Percentiles rank a stretch among this genome's conserved stretches.
Conservation (phyloP, 2,888 invertebrate species). For the Drosophila melanosoma region DNA sequence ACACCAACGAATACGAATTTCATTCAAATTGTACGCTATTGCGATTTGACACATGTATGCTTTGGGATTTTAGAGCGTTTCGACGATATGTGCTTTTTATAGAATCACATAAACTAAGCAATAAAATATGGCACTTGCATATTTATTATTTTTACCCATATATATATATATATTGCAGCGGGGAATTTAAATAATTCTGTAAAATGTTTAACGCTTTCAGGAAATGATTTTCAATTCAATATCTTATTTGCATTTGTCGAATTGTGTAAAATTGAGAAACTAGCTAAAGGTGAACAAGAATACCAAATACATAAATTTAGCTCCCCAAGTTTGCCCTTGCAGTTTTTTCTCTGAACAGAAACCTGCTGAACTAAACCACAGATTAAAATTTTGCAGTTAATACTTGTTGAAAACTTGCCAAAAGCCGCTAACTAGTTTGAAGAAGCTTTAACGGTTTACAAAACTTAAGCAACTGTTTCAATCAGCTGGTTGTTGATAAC, state of each 20-base stretch:
- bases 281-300: not conserved
- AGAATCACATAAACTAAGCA: constrained; percentile 18
- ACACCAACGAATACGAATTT: constrained; percentile 7
- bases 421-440: not conserved
- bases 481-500: not conserved
- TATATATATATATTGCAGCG: not conserved
- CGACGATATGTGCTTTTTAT: constrained; percentile 21
- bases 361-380: not conserved
- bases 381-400: not conserved
- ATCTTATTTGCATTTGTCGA: not conserved
- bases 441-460: not conserved
- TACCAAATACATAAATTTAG: not conserved
- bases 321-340: not conserved
- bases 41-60: constrained; percentile 36
- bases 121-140: constrained; percentile 21
- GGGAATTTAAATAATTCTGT: not conserved
- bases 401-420: not conserved
- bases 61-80: constrained; percentile 30
- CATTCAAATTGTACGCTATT: constrained; percentile 46
- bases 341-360: not conserved
- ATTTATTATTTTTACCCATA: constrained; percentile 33
- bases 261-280: not conserved
- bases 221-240: not conserved
- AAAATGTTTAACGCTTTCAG: constrained; percentile 1
- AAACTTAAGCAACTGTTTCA: constrained; percentile 3